Conservation (phyloP, 2,888 invertebrate genomes). For the Xylota segnis region DNA sequence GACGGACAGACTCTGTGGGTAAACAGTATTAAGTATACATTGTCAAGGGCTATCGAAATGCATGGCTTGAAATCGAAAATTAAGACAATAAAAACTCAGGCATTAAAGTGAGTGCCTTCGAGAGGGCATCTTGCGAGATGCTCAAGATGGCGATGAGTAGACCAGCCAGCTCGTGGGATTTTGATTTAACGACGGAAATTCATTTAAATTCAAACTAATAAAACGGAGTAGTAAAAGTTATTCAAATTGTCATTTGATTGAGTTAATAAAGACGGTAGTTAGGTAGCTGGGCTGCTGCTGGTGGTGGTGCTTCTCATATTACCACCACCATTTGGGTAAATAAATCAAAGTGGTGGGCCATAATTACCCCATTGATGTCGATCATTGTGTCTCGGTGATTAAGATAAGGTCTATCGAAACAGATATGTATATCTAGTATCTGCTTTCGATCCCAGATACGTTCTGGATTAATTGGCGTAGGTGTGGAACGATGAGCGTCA, state of each 20-base stretch:
- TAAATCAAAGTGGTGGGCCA: conserved; percentile 36
- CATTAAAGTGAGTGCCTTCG: conserved; percentile 1
- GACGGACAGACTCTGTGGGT: conserved; percentile 7
- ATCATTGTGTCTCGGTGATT: conserved; percentile 31
- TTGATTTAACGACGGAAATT: conserved; percentile 22
- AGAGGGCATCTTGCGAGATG: neutral
- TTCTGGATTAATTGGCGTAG: conserved; percentile 12
- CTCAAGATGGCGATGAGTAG: conserved; percentile 15
- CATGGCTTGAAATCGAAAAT: conserved; percentile 12
- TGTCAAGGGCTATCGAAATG: conserved; percentile 16
- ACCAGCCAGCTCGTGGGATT: conserved; percentile 2
- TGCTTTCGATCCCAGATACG: conserved; percentile 6
- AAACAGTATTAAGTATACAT: conserved; percentile 13
- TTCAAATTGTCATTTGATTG: conserved; percentile 45
- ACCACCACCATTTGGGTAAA: conserved; percentile 21
- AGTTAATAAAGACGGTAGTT: conserved; percentile 23
- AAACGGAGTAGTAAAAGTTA: conserved; percentile 49
- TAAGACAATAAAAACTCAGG: conserved; percentile 14
- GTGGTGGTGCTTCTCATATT: conserved; percentile 20
- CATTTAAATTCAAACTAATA: conserved; percentile 38
- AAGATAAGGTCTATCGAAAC: conserved; percentile 13
- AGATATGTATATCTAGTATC: neutral
- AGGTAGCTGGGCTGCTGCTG: conserved; percentile 9
- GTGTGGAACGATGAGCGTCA: neutral
- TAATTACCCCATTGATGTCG: conserved; percentile 33